phyloP scores from a whole-genome alignment of 2,797 vertebrate genomes.

The Petrocephalus schoutedeni region DNA sequence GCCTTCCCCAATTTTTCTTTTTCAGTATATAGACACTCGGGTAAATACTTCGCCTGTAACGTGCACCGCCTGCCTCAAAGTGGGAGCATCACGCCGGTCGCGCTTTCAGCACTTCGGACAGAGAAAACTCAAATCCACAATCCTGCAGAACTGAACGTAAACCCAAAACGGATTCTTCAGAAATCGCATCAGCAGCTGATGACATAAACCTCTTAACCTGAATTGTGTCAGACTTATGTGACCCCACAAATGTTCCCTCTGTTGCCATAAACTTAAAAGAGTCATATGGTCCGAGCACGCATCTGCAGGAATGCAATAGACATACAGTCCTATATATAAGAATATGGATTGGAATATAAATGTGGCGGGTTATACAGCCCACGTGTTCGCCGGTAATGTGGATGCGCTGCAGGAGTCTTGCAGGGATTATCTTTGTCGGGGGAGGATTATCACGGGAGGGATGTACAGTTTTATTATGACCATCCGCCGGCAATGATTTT shows the following conservation, averaged over 20 bases:
- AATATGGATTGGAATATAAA: not conserved
- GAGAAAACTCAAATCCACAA: not conserved
- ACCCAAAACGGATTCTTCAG: not conserved
- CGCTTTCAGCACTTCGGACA: slow-evolving; percentile 14
- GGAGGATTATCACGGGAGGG: slow-evolving; percentile 33
- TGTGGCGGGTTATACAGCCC: not conserved
- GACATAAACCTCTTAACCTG: not conserved
- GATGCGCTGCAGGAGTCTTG: not conserved
- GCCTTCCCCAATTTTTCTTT: not conserved
- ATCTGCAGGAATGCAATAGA: not conserved
- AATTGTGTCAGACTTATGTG: not conserved
- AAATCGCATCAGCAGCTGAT: not conserved
- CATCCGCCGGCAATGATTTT: slow-evolving; percentile 25
- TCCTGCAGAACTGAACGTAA: not conserved
- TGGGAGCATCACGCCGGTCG: not conserved
- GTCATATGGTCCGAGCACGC: too few species aligned
- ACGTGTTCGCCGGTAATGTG: not conserved
- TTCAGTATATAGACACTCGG: not conserved
- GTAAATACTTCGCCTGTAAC: not conserved
- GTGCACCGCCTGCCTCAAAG: not conserved
- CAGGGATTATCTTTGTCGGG: slow-evolving; percentile 27
- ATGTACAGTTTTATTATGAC: slow-evolving; percentile 19
- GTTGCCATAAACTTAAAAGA: not conserved
- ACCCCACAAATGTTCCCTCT: not conserved
- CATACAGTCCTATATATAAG: not conserved